These are phyloP conservation scores for Apocheima hispidaria DNA, from an alignment of 2,888 invertebrate species.

Conservation along the genomic window DNA sequence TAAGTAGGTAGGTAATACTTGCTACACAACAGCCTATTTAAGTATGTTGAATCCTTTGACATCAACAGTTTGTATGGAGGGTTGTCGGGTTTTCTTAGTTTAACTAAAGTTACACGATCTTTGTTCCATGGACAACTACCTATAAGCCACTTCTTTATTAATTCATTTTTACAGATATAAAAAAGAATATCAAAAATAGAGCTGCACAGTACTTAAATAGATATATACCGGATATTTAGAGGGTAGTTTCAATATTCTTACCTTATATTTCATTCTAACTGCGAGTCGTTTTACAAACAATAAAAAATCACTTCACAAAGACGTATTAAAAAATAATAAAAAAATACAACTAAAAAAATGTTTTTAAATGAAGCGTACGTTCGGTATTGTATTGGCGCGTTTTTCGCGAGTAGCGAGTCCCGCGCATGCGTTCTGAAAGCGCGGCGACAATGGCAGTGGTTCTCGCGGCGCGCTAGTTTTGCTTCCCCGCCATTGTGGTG, in stretches of 20 bases:
- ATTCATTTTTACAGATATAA: too few relatives aligned
- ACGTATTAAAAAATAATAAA: not conserved
- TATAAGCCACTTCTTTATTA: too few relatives aligned
- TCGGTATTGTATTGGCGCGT: conserved; percentile 35
- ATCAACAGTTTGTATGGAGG: too few relatives aligned
- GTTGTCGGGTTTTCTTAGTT: too few relatives aligned
- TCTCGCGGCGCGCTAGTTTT: conserved; percentile 69
- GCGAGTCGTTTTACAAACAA: conserved; percentile 12
- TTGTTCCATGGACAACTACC: too few relatives aligned
- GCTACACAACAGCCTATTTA: too few relatives aligned
- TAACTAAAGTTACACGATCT: too few relatives aligned
- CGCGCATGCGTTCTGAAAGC: conserved; percentile 73
- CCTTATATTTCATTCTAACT: conserved; percentile 76
- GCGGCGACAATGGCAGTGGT: conserved; percentile 71
- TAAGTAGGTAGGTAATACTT: too few relatives aligned
- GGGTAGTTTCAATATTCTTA: conserved; percentile 52
- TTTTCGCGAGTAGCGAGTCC: conserved; percentile 35
- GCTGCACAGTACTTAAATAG: not conserved
- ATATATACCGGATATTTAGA: conserved; percentile 26
- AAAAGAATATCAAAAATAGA: not conserved
- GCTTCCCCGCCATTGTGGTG: conserved; percentile 73
- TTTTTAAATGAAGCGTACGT: not conserved
- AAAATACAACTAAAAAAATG: not conserved
- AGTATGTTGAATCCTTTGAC: too few relatives aligned
- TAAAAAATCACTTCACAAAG: conserved; percentile 47